A percentile compares a stretch with the other conserved stretches of the same genome.
Conservation (phyloP, 2,113 vertebrate species). For the Petaurus breviceps region DNA sequence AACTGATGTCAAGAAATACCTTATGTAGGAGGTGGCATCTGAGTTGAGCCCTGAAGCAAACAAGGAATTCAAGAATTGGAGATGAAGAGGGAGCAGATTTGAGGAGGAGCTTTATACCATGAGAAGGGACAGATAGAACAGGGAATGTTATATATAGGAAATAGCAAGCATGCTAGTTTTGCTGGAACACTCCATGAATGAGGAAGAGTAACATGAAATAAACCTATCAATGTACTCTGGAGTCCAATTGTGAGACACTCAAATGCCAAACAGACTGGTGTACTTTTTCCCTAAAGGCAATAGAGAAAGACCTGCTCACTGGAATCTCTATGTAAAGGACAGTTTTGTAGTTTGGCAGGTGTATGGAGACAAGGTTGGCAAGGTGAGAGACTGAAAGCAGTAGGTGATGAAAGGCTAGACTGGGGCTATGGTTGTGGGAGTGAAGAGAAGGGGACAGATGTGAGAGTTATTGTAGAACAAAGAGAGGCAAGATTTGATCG, state of each 20-base stretch:
- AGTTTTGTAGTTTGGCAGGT: neutral
- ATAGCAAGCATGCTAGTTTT: neutral
- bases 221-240: neutral
- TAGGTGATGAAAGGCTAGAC: neutral
- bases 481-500: neutral
- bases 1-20: neutral
- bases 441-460: neutral
- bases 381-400: neutral
- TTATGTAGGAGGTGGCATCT: neutral
- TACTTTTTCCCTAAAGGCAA: neutral
- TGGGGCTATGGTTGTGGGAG: neutral
- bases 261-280: neutral
- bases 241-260: neutral
- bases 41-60: neutral
- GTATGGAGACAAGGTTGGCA: neutral
- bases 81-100: neutral
- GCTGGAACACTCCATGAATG: neutral
- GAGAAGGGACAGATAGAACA: neutral
- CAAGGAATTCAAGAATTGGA: neutral
- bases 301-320: neutral
- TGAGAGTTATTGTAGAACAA: neutral
- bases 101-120: accelerated
- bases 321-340: neutral
- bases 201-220: neutral
- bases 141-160: neutral